Base-by-base conservation (phyloP, 2,888 invertebrate species). In the Lochmaea capreae region DNA sequence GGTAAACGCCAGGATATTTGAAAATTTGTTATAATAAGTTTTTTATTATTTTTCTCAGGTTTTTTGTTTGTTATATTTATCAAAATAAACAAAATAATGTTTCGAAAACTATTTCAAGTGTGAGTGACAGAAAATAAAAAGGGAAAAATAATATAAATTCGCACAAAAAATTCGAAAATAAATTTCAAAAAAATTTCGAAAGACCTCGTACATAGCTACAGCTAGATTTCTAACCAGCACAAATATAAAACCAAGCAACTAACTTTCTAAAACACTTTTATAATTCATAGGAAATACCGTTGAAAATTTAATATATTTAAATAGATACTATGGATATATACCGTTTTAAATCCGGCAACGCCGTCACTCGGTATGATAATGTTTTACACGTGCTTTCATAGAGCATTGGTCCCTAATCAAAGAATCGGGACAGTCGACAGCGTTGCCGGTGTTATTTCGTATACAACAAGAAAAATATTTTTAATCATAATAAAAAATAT, bases 361-460 rank as follows among this genome's bases (percentile, higher is more conserved):
- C 18, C 43, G 67, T 12, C 6, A 18, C 46, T 16, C 33, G 12
- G 58, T 67, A 22, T 57, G 52, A 46, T 67, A 59, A 67, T 67
- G 46, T 67, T 52, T 26, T 68, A 68, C 68, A 68, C 68, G 68
- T 68, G 68, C 62, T 68, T 68, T 68, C 68, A 68, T 68, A 68
- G 68, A 68, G 62, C 52, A 49, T 68, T 68, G 68, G 68, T 62
- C 68, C 62, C 68, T 68, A 68, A 62, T 68, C 68, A 62, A 22
- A 68, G 52, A 68, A 68, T 12, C 68, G 68, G 68, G 68, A 68
- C 68, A 68, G 46, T 18, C 16, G 1, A 9, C 68, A 26, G 10
- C 18, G 68, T 68, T 68, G 68, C 57, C 68, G 49, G 26, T 39
- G 61, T 57, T 57, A 22, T 8, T 8, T 39, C 33, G 9, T 39